Conservation (phyloP, 2,888 invertebrate species). For the Pyrrhosoma nymphula region DNA sequence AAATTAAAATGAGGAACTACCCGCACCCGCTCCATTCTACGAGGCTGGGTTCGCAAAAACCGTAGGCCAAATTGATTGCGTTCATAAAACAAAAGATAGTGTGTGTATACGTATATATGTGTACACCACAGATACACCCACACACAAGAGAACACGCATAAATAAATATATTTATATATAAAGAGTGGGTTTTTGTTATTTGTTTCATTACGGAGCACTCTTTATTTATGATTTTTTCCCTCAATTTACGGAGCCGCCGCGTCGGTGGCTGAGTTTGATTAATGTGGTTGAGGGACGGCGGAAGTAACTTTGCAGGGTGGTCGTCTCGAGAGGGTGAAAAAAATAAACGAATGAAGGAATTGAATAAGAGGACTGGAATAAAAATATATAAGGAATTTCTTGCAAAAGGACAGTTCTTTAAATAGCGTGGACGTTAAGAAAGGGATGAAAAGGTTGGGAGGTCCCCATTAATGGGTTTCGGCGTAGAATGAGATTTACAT, state of each 20-base stretch:
- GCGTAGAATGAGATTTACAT: no score
- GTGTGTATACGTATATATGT: background rate
- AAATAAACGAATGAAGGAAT: background rate
- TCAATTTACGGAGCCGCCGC: background rate
- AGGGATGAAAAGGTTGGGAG: no score
- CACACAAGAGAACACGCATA: background rate
- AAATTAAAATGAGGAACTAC: background rate
- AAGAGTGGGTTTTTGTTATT: background rate
- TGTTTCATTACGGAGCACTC: background rate
- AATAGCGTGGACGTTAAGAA: background rate
- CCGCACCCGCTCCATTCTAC: background rate
- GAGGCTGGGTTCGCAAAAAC: background rate
- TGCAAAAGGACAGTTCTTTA: background rate
- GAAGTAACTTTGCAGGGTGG: background rate
- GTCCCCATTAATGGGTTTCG: no score
- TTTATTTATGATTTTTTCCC: background rate
- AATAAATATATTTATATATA: background rate
- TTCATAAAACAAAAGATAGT: background rate
- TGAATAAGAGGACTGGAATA: background rate
- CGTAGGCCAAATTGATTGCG: background rate
- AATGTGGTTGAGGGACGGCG: background rate
- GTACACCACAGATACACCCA: background rate
- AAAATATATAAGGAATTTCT: background rate
- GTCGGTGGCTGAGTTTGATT: background rate
- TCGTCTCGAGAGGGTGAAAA: background rate